These are phyloP conservation scores for Electrona antarctica DNA, from an alignment of 2,113 vertebrate genomes.

Conservation along the genomic window DNA sequence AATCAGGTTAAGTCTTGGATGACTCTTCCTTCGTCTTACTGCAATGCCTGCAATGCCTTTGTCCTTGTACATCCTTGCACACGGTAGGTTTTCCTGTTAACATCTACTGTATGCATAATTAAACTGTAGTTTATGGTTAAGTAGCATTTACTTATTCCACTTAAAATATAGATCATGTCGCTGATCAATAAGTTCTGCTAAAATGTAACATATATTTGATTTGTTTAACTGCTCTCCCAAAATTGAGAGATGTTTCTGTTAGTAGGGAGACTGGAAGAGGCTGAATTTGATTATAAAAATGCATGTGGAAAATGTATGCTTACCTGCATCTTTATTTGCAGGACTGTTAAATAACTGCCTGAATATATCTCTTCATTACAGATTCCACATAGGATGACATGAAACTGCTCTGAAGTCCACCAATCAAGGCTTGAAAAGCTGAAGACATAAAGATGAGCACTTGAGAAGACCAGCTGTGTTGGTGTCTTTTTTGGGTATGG, in stretches of 20 bases:
- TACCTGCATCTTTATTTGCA: too few relatives aligned
- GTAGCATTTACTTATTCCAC: too few relatives aligned
- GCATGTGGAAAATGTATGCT: too few relatives aligned
- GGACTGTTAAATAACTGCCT: neutral
- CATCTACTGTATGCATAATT: too few relatives aligned
- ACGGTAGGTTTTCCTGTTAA: neutral
- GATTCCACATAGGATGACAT: neutral
- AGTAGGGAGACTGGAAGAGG: too few relatives aligned
- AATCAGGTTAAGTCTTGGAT: constrained; percentile 11
- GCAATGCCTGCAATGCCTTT: neutral
- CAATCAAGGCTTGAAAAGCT: neutral
- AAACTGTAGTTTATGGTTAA: too few relatives aligned
- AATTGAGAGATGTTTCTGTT: too few relatives aligned
- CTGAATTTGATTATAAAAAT: too few relatives aligned
- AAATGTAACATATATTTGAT: neutral
- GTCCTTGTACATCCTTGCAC: neutral
- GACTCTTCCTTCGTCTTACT: neutral
- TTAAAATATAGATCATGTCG: too few relatives aligned
- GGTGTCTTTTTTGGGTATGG: neutral
- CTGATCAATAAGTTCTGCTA: too few relatives aligned
- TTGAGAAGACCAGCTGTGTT: neutral
- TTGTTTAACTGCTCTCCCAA: too few relatives aligned
- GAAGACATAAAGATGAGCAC: neutral
- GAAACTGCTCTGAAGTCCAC: neutral
- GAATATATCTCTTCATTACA: neutral